Base-by-base conservation (phyloP, 2,888 invertebrate genomes). In the Lepidochitona cinerea region DNA sequence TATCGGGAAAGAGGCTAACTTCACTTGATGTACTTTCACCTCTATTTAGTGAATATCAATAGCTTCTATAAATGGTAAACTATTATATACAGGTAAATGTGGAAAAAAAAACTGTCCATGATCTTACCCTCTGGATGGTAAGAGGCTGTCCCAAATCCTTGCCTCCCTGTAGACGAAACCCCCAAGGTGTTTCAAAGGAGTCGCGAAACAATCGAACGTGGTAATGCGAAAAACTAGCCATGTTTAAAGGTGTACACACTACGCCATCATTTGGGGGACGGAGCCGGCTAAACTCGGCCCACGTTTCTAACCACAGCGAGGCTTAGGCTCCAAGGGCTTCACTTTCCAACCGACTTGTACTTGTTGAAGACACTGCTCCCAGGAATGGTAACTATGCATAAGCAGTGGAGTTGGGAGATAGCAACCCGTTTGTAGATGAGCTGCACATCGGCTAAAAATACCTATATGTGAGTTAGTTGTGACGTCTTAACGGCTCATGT, bases 151-250 rank as follows among this genome's bases (percentile, higher is more conserved):
- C 85, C 68, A 90, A 82, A 78, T 90, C 90, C 85, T 86, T 88
- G 65, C 90, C 90, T 65, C 90, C 90, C 81, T 90, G 90, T 70
- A 90, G 83, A 33, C 90, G 85, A 83, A 90, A 89, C 72, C 90
- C 90, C 90, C 90, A 90, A 68, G 90, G 88, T 73, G 89, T 90
- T 72, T 83, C 82, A 79, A 90, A 84, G 79, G 87, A 87, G 83
- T 91, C 91, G 79, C 90, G 81, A 78, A 82, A 85, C 70, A 91
- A 83, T 72, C 85, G 86, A 71, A 90, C 87, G 77, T 85, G 82
- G 67, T 87, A 82, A 74, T 87, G 83, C 66, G 66, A 66, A 66
- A 66, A 66, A 37, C 37, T n/a, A 66, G 66, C 66, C 66, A 66
- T 66, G 66, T 35, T 66, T 18, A 36, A n/a, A n/a, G 49, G 18